These are phyloP conservation scores for Leucania comma DNA, from an alignment of 2,888 invertebrate species.

Conservation along the genomic window DNA sequence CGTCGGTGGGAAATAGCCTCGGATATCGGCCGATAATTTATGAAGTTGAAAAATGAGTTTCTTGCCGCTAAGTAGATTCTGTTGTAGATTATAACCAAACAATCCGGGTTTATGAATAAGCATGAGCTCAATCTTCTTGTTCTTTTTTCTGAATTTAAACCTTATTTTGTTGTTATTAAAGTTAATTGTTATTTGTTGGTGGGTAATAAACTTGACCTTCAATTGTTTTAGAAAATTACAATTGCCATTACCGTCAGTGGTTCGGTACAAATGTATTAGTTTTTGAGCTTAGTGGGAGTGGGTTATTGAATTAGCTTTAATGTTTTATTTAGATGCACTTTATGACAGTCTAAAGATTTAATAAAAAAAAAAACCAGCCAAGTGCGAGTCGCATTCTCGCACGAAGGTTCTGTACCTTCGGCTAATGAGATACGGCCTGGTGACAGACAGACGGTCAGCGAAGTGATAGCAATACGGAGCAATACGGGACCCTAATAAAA, in stretches of 20 bases:
- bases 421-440: no score
- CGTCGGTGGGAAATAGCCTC: slow-evolving; percentile 81
- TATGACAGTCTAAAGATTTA: not conserved
- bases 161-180: slow-evolving; percentile 64
- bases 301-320: not conserved
- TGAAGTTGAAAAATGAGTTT: slow-evolving; percentile 89
- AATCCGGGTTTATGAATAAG: slow-evolving; percentile 82
- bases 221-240: slow-evolving; percentile 75
- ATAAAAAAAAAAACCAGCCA: not conserved
- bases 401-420: no score
- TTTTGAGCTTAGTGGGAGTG: not conserved
- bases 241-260: slow-evolving; percentile 63
- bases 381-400: no score
- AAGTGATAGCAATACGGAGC: no score
- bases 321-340: slow-evolving; percentile 13
- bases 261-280: slow-evolving; percentile 43
- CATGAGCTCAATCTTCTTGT: slow-evolving; percentile 75
- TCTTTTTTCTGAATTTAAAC: slow-evolving; percentile 60
- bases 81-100: slow-evolving; percentile 79
- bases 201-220: slow-evolving; percentile 70
- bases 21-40: slow-evolving; percentile 88
- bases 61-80: slow-evolving; percentile 80
- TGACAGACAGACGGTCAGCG: no score
- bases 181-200: slow-evolving; percentile 59
- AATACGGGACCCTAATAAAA: no score